Percentiles rank a stretch among this genome's conserved stretches.
Evolutionary conservation across 2,888 invertebrate genomes (phyloP).

Genomic region (Petrolisthes cinctipes): DNA sequence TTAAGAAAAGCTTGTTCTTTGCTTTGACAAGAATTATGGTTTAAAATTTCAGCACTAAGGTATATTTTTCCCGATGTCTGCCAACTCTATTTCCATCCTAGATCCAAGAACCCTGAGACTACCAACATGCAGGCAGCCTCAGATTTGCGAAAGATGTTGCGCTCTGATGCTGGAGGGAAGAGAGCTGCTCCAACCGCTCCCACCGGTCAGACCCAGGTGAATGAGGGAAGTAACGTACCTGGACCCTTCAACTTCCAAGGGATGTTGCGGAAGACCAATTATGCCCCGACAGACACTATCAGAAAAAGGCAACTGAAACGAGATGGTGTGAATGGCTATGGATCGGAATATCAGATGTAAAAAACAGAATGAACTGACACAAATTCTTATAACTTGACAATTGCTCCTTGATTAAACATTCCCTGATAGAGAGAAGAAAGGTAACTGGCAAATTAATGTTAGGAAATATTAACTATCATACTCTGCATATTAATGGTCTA

Average conservation of each 20-base stretch:
- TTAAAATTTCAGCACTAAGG: too few species aligned
- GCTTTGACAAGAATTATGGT: too few species aligned
- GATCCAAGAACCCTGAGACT: slow-evolving; percentile 7
- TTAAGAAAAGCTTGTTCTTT: too few species aligned
- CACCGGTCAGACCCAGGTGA: background rate
- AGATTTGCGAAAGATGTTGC: slow-evolving; percentile 72
- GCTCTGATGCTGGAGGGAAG: slow-evolving; percentile 65
- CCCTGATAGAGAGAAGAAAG: background rate
- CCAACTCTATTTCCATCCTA: too few species aligned
- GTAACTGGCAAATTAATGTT: background rate
- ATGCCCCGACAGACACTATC: slow-evolving; percentile 79
- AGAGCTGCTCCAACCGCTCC: slow-evolving; percentile 32
- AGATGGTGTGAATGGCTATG: slow-evolving; percentile 47
- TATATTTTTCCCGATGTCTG: too few species aligned
- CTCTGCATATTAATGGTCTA: background rate
- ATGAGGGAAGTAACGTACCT: slow-evolving; percentile 71
- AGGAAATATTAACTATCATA: background rate
- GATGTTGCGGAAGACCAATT: slow-evolving; percentile 76
- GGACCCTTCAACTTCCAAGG: slow-evolving; percentile 80
- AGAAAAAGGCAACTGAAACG: slow-evolving; percentile 68
- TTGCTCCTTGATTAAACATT: background rate
- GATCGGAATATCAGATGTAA: slow-evolving; percentile 57
- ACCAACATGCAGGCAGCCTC: slow-evolving; percentile 69
- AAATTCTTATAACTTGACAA: background rate
- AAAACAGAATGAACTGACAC: background rate